phyloP scores from a whole-genome alignment of 2,113 vertebrate genomes.

The Polypterus senegalus region DNA sequence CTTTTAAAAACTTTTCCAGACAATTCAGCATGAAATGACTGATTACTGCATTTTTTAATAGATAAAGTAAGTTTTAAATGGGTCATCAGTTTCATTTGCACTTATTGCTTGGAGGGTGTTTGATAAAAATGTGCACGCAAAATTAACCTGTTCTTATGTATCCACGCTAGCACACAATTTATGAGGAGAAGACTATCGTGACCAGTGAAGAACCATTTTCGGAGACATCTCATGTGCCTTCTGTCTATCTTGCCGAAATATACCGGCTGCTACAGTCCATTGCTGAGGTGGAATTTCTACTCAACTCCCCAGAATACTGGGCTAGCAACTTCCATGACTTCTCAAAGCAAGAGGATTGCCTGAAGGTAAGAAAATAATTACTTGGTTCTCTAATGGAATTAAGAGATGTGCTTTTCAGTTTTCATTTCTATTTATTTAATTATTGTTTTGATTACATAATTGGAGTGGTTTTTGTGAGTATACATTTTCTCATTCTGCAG shows the following conservation, averaged over 20 bases:
- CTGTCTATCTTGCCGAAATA: conserved; percentile 69
- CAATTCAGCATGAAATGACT: no score
- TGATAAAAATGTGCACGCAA: conserved; percentile 3
- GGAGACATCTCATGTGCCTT: conserved; percentile 67
- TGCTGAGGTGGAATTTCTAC: conserved; percentile 70
- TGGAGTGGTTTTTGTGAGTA: no score
- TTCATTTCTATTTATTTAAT: no score
- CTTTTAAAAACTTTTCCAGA: no score
- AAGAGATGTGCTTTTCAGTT: background rate
- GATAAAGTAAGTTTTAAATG: no score
- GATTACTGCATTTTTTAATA: no score
- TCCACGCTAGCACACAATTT: conserved; percentile 60
- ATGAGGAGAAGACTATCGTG: conserved; percentile 43
- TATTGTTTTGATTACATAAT: no score
- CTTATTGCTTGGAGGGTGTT: no score
- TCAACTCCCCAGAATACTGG: conserved; percentile 76
- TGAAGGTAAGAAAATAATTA: conserved; percentile 63
- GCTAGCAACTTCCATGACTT: conserved; percentile 72
- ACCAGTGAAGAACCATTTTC: conserved; percentile 48
- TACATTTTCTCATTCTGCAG: no score
- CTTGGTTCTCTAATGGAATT: background rate
- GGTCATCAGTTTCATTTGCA: no score
- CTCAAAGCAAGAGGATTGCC: conserved; percentile 73
- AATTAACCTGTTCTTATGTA: conserved; percentile 37
- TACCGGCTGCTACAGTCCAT: conserved; percentile 64